Percentiles rank a stretch among this genome's conserved stretches.
phyloP scores from a whole-genome alignment of 2,797 vertebrate genomes.

The Typhlichthys eigenmanni region DNA sequence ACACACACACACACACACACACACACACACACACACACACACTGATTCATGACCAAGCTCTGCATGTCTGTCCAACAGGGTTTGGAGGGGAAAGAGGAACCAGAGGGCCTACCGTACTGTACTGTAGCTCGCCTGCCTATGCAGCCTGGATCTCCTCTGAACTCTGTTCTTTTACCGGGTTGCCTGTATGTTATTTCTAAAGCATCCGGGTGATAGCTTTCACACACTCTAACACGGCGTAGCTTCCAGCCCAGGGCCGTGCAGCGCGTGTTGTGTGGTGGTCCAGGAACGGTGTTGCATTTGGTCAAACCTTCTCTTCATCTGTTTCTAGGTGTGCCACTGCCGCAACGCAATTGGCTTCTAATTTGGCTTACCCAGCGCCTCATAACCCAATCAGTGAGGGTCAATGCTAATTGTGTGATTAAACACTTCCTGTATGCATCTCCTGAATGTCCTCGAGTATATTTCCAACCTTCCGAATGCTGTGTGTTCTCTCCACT shows the following conservation, averaged over 20 bases:
- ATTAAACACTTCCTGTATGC: background rate
- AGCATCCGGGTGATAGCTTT: slow-evolving; percentile 58
- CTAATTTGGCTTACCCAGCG: slow-evolving; percentile 48
- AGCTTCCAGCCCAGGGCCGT: slow-evolving; percentile 61
- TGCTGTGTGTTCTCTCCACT: slow-evolving; percentile 58
- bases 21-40: slow-evolving; percentile 56
- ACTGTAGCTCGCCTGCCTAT: slow-evolving; percentile 40
- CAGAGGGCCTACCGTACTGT: slow-evolving; percentile 40
- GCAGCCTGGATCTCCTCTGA: slow-evolving; percentile 72
- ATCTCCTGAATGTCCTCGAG: background rate
- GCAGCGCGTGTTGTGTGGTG: slow-evolving; percentile 53
- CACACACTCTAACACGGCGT: slow-evolving; percentile 68
- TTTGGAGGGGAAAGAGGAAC: slow-evolving; percentile 72
- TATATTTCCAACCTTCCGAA: slow-evolving; percentile 53
- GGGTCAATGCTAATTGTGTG: slow-evolving; percentile 23
- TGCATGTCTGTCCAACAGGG: slow-evolving; percentile 75
- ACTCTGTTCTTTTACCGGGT: slow-evolving; percentile 69
- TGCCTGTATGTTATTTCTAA: slow-evolving; percentile 58
- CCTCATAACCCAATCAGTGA: slow-evolving; percentile 43
- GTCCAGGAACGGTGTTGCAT: slow-evolving; percentile 55
- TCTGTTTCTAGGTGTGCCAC: slow-evolving; percentile 70
- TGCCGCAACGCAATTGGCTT: slow-evolving; percentile 63
- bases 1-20: slow-evolving; percentile 40
- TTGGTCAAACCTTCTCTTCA: slow-evolving; percentile 57
- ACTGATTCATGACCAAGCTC: slow-evolving; percentile 68